Evolutionary conservation across 2,113 vertebrate genomes (phyloP).

Genomic region (Empidonax alnorum): DNA sequence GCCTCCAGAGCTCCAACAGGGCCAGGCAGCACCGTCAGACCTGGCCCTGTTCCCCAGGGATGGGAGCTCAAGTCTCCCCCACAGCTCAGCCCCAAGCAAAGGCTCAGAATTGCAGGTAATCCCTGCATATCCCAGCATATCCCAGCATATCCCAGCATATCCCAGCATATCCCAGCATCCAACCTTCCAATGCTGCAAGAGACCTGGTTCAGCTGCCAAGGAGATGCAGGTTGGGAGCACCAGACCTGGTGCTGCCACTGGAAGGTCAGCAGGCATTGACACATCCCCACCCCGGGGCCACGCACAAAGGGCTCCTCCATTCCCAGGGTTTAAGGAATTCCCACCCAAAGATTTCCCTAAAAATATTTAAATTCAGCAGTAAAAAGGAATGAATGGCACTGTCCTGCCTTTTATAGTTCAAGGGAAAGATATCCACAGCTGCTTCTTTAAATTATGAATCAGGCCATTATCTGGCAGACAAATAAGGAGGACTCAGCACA

Average conservation of each 20-base stretch:
- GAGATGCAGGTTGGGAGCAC: neutral
- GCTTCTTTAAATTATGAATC: conserved; percentile 71
- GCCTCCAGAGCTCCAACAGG: neutral
- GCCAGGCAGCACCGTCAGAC: neutral
- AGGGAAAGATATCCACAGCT: conserved; percentile 67
- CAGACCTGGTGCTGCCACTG: no score
- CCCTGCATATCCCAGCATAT: rapidly evolving
- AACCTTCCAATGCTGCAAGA: neutral
- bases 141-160: rapidly evolving
- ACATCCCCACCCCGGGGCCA: neutral
- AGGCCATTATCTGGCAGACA: conserved; percentile 68
- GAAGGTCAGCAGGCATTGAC: neutral
- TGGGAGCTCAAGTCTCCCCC: neutral
- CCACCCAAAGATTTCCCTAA: neutral
- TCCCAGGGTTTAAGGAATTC: neutral
- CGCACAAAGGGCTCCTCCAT: neutral
- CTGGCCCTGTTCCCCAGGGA: rapidly evolving
- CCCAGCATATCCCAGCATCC: rapidly evolving
- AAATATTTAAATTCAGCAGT: conserved; percentile 40
- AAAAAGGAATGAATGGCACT: conserved; percentile 26
- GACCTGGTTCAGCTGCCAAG: neutral
- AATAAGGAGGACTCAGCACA: conserved; percentile 44
- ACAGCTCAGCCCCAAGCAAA: rapidly evolving
- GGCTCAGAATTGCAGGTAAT: neutral
- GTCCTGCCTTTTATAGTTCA: conserved; percentile 48